Conservation (phyloP, 2,113 vertebrate species). For the Amphilophus citrinellus region DNA sequence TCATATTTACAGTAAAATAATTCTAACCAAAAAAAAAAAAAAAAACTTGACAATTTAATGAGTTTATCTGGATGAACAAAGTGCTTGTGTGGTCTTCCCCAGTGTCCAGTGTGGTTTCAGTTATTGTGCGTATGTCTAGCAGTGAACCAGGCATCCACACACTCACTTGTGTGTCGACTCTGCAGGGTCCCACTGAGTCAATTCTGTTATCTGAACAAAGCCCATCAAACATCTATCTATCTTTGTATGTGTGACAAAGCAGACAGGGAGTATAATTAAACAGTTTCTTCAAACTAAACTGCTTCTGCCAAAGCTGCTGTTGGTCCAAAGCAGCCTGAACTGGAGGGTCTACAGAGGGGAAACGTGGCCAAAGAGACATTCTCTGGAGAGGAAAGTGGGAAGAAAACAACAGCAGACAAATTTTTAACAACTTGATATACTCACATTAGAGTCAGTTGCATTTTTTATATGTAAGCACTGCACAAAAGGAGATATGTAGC, state of each 20-base stretch:
- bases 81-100: background rate
- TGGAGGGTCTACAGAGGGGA: background rate
- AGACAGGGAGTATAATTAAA: conserved; percentile 56
- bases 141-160: background rate
- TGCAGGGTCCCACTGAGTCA: conserved; percentile 24
- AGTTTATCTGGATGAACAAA: background rate
- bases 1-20: background rate
- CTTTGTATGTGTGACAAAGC: conserved; percentile 61
- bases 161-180: background rate
- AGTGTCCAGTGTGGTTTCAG: background rate
- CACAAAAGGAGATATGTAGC: background rate
- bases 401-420: conserved; percentile 4
- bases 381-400: background rate
- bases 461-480: background rate
- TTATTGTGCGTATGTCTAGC: background rate
- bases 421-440: background rate
- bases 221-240: conserved; percentile 60
- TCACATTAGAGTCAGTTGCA: background rate
- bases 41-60: background rate
- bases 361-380: conserved; percentile 25
- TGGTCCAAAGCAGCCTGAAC: conserved; percentile 26
- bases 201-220: conserved; percentile 58
- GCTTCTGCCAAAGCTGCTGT: conserved; percentile 36
- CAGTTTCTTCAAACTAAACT: conserved; percentile 52
- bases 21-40: background rate